Percentiles rank a stretch among this genome's conserved stretches.
phyloP scores from a whole-genome alignment of 2,888 invertebrate species.

The Agrenia bidenticulata region DNA sequence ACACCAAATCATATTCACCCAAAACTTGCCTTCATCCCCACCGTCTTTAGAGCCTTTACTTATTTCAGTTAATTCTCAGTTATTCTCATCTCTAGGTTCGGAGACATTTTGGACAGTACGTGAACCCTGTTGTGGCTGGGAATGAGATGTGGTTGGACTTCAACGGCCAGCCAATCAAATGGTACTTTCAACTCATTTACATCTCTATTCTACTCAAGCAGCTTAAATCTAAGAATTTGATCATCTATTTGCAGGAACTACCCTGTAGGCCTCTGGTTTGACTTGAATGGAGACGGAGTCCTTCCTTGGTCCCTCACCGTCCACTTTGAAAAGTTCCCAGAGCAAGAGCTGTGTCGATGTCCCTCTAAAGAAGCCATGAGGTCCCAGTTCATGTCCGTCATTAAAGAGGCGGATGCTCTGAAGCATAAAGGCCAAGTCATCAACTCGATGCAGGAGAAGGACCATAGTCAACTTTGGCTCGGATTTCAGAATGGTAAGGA shows the following conservation, averaged over 20 bases:
- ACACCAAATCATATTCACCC: conserved; percentile 33
- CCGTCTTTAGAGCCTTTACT: neutral
- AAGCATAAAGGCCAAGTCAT: conserved; percentile 91
- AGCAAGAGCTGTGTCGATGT: conserved; percentile 81
- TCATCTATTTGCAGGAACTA: conserved; percentile 60
- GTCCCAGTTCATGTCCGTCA: conserved; percentile 84
- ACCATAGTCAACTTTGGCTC: conserved; percentile 93
- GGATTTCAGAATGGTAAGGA: conserved; percentile 92
- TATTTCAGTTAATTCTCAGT: neutral
- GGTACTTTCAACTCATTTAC: too few relatives aligned
- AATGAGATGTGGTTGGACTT: conserved; percentile 93
- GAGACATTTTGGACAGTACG: conserved; percentile 81
- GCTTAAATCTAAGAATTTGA: neutral
- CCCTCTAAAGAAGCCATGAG: conserved; percentile 82
- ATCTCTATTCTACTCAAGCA: too few relatives aligned
- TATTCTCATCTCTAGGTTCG: conserved; percentile 72
- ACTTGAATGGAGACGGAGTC: conserved; percentile 71
- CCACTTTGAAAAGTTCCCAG: conserved; percentile 93
- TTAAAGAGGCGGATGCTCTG: conserved; percentile 97
- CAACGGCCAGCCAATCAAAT: conserved; percentile 86
- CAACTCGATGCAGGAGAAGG: conserved; percentile 90
- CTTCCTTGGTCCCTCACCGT: conserved; percentile 93
- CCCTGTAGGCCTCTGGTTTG: conserved; percentile 83
- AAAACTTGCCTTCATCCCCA: too few relatives aligned
- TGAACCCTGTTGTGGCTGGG: conserved; percentile 77